A percentile compares a stretch with the other conserved stretches of the same genome.
These are phyloP conservation scores for Lycaon pictus DNA, from an alignment of 2,113 vertebrate species.

Conservation along the genomic window DNA sequence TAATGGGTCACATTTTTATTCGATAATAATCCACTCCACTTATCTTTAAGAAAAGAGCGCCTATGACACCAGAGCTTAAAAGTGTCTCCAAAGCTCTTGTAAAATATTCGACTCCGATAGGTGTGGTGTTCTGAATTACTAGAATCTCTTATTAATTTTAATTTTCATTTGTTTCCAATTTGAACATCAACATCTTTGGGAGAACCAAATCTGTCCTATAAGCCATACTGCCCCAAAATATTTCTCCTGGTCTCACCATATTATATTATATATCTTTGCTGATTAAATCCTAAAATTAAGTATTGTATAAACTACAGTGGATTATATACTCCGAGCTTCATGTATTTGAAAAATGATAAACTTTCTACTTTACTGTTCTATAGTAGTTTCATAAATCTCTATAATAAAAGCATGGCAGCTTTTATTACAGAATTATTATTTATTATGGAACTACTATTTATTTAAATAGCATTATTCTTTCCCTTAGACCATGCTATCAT, in stretches of 20 bases:
- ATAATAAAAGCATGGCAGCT: not conserved
- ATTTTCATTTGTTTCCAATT: constrained; percentile 52
- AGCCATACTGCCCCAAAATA: not conserved
- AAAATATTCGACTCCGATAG: constrained; percentile 39
- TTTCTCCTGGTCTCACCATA: not conserved
- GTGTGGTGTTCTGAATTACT: not conserved
- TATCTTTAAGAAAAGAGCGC: constrained; percentile 40
- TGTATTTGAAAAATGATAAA: not conserved
- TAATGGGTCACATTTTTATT: constrained; percentile 21
- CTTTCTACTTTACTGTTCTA: constrained; percentile 18
- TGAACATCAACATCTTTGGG: not conserved
- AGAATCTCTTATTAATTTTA: not conserved
- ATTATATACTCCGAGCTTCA: not conserved
- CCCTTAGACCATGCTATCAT: not conserved
- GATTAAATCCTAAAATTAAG: constrained; percentile 10
- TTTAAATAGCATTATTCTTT: constrained; percentile 25
- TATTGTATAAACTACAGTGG: not conserved
- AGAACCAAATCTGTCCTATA: constrained; percentile 9
- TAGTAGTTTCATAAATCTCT: not conserved
- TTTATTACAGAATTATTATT: not conserved
- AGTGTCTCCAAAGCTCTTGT: not conserved
- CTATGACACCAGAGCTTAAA: not conserved
- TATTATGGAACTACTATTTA: not conserved
- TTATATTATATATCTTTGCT: constrained; percentile 10
- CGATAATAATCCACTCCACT: not conserved